A percentile compares a stretch with the other conserved stretches of the same genome.
These are phyloP conservation scores for Eristalinus aeneus DNA, from an alignment of 2,888 invertebrate genomes.

Conservation along the genomic window DNA sequence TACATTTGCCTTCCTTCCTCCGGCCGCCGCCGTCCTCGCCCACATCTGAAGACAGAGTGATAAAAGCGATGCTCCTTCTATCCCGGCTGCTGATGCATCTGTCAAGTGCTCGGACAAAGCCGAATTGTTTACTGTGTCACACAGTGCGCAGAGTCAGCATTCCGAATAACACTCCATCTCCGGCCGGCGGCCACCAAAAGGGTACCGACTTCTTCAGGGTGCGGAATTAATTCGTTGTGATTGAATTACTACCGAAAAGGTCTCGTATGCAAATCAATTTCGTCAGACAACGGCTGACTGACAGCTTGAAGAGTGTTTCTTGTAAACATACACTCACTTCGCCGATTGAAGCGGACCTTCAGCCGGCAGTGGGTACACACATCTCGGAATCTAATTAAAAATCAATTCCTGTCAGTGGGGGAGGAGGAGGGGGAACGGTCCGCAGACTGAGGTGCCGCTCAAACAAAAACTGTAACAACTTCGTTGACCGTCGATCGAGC, in stretches of 20 bases:
- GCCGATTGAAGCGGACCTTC: conserved; percentile 19
- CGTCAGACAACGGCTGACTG: conserved; percentile 20
- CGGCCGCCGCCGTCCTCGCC: conserved; percentile 7
- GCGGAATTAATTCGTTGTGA: conserved; percentile 66
- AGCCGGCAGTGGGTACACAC: conserved; percentile 28
- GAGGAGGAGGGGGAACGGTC: background rate
- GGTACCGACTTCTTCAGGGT: conserved; percentile 53
- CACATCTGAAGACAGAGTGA: background rate
- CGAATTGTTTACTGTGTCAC: conserved; percentile 61
- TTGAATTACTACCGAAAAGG: conserved; percentile 67
- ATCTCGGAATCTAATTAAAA: conserved; percentile 64
- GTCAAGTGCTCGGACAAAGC: conserved; percentile 20
- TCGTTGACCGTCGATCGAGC: conserved; percentile 43
- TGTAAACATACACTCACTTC: conserved; percentile 27
- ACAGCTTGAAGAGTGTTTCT: conserved; percentile 11
- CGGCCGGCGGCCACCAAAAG: conserved; percentile 16
- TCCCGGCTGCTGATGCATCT: conserved; percentile 25
- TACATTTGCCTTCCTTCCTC: conserved; percentile 51
- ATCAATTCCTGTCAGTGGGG: conserved; percentile 61
- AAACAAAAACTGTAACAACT: conserved; percentile 55
- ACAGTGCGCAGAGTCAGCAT: conserved; percentile 59
- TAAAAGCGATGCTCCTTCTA: conserved; percentile 2
- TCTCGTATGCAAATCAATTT: conserved; percentile 65
- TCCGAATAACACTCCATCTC: conserved; percentile 24
- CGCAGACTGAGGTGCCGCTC: background rate